phyloP scores from a whole-genome alignment of 2,888 invertebrate genomes.

The Andrena hattorfiana region DNA sequence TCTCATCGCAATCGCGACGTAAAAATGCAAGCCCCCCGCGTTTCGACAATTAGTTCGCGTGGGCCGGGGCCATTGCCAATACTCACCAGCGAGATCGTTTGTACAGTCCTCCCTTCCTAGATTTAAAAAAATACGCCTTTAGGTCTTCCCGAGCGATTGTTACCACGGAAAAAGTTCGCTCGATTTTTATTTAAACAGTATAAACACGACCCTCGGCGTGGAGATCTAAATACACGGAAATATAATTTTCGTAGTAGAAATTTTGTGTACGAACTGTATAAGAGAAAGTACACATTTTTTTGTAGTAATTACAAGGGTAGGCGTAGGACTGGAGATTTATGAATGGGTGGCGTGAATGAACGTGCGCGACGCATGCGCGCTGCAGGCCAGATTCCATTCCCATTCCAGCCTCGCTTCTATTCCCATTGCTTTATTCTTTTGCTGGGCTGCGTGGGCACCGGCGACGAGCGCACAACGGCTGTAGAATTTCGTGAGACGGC shows the following conservation, averaged over 20 bases:
- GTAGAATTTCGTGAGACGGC: slow-evolving; percentile 64
- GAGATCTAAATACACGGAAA: no score
- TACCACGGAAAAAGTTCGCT: no score
- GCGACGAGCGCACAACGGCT: slow-evolving; percentile 41
- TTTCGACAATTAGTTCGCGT: slow-evolving; percentile 16
- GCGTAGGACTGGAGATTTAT: slow-evolving; percentile 49
- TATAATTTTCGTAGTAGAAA: not conserved
- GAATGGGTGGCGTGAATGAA: slow-evolving; percentile 72
- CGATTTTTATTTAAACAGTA: no score
- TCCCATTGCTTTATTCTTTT: slow-evolving; percentile 55
- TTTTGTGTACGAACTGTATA: not conserved
- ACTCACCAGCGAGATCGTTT: not conserved
- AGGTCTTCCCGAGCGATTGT: no score
- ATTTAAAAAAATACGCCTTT: no score
- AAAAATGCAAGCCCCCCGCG: slow-evolving; percentile 13
- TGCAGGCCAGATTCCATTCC: slow-evolving; percentile 68
- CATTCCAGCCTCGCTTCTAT: slow-evolving; percentile 64
- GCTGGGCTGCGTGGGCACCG: slow-evolving; percentile 15
- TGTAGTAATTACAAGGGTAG: slow-evolving; percentile 9
- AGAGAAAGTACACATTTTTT: slow-evolving; percentile 15
- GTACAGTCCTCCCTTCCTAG: not conserved
- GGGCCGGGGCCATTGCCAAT: no score
- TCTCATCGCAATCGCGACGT: slow-evolving; percentile 24
- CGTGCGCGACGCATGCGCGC: slow-evolving; percentile 66
- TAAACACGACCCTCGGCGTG: no score